Conservation (phyloP, 2,888 invertebrate species). For the Limnephilus rhombicus region DNA sequence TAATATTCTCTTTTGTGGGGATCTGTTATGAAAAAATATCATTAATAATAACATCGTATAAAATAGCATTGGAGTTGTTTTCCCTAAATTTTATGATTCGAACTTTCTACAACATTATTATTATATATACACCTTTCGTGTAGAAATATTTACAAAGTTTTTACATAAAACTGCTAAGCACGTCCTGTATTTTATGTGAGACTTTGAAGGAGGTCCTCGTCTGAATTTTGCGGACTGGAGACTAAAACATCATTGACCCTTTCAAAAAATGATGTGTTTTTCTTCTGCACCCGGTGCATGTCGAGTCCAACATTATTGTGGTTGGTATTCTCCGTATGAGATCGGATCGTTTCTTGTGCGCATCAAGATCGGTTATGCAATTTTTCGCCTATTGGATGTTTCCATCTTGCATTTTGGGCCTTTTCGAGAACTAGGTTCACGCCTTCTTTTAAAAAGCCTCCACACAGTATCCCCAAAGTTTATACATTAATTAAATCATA, state of each 20-base stretch:
- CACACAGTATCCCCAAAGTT: no score
- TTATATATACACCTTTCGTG: not conserved
- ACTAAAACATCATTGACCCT: no score
- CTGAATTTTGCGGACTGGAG: no score
- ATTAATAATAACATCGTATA: not conserved
- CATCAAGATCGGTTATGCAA: not conserved
- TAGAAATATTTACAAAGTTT: no score
- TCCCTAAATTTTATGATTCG: not conserved
- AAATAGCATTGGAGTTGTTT: not conserved
- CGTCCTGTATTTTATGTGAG: no score
- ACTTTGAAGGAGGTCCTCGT: no score
- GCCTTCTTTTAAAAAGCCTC: not conserved
- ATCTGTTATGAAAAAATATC: not conserved
- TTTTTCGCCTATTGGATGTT: not conserved
- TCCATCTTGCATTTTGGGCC: not conserved
- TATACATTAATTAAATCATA: not conserved
- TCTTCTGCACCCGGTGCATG: no score
- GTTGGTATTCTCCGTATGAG: not conserved
- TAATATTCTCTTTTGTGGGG: not conserved
- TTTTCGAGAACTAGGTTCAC: not conserved
- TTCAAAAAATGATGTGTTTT: no score
- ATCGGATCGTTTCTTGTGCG: not conserved
- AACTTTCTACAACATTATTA: not conserved
- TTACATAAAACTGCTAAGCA: no score
- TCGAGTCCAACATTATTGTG: no score